These are phyloP conservation scores for Cochlearius cochlearius DNA, from an alignment of 2,113 vertebrate species.

Conservation along the genomic window DNA sequence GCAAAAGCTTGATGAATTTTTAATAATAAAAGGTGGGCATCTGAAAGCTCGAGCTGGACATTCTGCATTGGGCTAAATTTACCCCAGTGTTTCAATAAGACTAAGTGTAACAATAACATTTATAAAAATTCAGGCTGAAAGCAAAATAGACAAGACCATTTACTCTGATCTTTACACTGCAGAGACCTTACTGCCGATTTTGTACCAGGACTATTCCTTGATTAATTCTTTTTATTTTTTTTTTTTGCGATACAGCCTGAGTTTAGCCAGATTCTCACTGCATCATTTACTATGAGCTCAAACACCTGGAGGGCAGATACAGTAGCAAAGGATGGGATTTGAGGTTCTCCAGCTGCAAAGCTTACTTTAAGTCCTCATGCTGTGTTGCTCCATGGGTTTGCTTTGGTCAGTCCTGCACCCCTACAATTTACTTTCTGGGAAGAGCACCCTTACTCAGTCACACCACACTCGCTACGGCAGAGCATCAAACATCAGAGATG, in stretches of 20 bases:
- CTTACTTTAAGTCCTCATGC: background rate
- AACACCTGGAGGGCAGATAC: background rate
- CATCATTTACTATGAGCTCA: rapidly evolving
- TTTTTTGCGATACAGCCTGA: background rate
- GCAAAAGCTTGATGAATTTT: background rate
- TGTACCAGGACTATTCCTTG: background rate
- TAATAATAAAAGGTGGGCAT: background rate
- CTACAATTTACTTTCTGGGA: background rate
- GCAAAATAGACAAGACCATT: background rate
- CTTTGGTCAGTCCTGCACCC: background rate
- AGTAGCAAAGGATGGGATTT: background rate
- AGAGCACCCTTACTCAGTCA: no score
- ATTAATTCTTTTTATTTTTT: background rate
- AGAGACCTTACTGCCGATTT: background rate
- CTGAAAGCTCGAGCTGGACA: background rate
- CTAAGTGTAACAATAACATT: background rate
- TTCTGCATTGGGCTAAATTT: background rate
- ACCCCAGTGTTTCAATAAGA: background rate
- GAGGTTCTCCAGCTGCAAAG: background rate
- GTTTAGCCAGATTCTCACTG: background rate
- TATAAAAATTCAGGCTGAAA: background rate
- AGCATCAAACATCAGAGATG: background rate
- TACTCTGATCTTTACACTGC: background rate
- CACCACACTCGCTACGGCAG: rapidly evolving
- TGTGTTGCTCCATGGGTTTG: background rate